Conservation (phyloP, 2,797 vertebrate genomes). For the Meriones psammophilus region DNA sequence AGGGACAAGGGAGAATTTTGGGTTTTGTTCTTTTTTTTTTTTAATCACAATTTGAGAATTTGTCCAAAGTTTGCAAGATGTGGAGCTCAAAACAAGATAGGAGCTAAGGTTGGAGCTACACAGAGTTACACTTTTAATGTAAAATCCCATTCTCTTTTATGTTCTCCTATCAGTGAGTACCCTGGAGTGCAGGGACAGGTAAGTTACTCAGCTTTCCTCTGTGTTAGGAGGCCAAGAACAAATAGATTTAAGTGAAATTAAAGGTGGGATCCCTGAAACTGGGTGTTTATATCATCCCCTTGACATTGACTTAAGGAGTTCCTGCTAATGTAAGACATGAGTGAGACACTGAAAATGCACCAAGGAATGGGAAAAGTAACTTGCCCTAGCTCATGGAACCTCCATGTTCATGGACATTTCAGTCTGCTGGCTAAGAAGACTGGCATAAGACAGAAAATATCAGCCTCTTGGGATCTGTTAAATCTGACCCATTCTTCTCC, state of each 20-base stretch:
- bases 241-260: background rate
- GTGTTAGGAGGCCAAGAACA: background rate
- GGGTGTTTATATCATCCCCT: background rate
- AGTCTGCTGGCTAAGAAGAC: background rate
- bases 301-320: background rate
- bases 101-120: conserved; percentile 12
- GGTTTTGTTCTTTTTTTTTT: background rate
- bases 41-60: background rate
- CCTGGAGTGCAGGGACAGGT: background rate
- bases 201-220: background rate
- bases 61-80: conserved; percentile 35
- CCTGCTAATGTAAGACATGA: background rate
- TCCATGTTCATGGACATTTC: background rate
- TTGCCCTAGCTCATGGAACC: background rate
- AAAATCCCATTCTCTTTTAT: background rate
- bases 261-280: background rate
- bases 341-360: background rate
- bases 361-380: background rate
- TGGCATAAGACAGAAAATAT: background rate
- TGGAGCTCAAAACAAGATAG: background rate
- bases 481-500: background rate
- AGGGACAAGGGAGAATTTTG: background rate
- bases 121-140: background rate
- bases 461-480: background rate
- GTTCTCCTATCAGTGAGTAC: background rate